A percentile compares a stretch with the other conserved stretches of the same genome.
phyloP scores from a whole-genome alignment of 2,113 vertebrate species.

The Oryzias javanicus region DNA sequence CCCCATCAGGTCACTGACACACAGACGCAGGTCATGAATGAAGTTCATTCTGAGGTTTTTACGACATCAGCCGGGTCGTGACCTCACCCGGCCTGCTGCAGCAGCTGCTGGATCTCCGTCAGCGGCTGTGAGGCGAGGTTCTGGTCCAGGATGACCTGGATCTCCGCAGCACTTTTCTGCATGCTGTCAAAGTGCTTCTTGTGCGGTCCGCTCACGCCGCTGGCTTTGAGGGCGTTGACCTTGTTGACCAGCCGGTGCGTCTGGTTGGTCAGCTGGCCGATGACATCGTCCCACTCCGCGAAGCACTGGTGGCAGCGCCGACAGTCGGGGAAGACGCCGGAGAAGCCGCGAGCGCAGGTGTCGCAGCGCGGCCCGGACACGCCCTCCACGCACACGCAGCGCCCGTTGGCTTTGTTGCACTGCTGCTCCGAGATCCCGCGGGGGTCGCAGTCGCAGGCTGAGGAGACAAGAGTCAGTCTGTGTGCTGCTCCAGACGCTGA shows the following conservation, averaged over 20 bases:
- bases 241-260: slow-evolving; percentile 88
- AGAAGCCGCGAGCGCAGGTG: slow-evolving; percentile 88
- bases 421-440: slow-evolving; percentile 82
- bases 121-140: slow-evolving; percentile 89
- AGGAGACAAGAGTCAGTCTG: neutral
- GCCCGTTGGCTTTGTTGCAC: slow-evolving; percentile 84
- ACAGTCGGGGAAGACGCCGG: slow-evolving; percentile 88
- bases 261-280: slow-evolving; percentile 86
- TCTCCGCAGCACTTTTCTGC: slow-evolving; percentile 82
- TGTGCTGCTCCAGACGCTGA: too few species aligned
- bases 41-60: neutral
- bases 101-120: slow-evolving; percentile 85
- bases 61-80: neutral
- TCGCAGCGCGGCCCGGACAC: slow-evolving; percentile 86
- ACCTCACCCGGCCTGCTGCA: slow-evolving; percentile 90
- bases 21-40: slow-evolving; percentile 3
- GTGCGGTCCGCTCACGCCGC: slow-evolving; percentile 87
- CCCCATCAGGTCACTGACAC: slow-evolving; percentile 83
- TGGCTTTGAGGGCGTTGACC: slow-evolving; percentile 86
- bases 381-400: slow-evolving; percentile 86
- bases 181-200: slow-evolving; percentile 79
- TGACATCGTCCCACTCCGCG: slow-evolving; percentile 84
- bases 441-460: slow-evolving; percentile 93
- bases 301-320: slow-evolving; percentile 93
- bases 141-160: slow-evolving; percentile 81